Evolutionary conservation across 2,888 invertebrate genomes (phyloP).

Genomic region (Leptinotarsa peninsularis): DNA sequence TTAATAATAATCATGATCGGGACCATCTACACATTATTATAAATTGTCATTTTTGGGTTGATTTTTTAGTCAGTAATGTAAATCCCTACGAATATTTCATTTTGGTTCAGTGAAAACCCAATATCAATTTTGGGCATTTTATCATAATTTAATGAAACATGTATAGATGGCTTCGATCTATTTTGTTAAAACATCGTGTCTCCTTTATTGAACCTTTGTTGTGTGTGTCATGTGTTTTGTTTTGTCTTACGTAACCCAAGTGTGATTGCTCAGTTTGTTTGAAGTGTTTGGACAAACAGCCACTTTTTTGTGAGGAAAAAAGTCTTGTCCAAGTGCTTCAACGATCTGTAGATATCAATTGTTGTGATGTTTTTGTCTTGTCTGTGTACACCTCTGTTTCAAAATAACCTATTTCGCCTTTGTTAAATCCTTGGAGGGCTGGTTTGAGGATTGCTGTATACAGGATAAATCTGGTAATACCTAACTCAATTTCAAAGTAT

Average conservation of each 20-base stretch:
- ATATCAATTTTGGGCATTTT: not conserved
- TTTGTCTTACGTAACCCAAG: slow-evolving; percentile 10
- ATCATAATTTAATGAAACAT: not conserved
- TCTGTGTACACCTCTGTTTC: slow-evolving; percentile 45
- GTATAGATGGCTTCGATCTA: not conserved
- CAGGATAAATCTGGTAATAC: slow-evolving; percentile 14
- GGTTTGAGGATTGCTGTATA: slow-evolving; percentile 38
- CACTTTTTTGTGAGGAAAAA: not conserved
- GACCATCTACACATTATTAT: not conserved
- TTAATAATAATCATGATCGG: not conserved
- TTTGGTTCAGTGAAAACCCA: not conserved
- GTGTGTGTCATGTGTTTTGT: slow-evolving; percentile 20
- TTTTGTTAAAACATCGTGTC: not conserved
- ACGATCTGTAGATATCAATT: slow-evolving; percentile 38
- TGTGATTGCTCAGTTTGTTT: slow-evolving; percentile 7
- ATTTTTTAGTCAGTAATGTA: not conserved
- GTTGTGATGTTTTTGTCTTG: slow-evolving; percentile 43
- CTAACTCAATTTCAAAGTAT: no score
- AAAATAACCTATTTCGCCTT: slow-evolving; percentile 42
- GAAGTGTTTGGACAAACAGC: not conserved
- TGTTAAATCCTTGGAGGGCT: slow-evolving; percentile 47
- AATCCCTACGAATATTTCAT: not conserved
- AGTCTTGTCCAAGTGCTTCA: not conserved
- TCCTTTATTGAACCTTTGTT: slow-evolving; percentile 13
- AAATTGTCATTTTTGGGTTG: not conserved